These are phyloP conservation scores for Chrysina gloriosa DNA, from an alignment of 2,888 invertebrate species.

Conservation along the genomic window DNA sequence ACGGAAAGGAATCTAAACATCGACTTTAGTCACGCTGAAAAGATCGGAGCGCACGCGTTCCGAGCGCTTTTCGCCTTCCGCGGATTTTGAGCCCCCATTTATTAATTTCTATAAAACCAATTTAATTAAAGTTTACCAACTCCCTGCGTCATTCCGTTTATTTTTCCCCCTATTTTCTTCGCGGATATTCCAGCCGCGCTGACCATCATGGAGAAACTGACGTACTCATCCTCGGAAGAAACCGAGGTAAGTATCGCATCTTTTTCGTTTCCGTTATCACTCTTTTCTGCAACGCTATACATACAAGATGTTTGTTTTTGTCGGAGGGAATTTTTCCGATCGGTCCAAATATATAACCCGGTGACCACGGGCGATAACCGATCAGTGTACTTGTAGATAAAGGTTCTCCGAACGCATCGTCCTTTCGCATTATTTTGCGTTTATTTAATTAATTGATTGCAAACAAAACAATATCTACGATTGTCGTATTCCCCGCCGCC, in stretches of 20 bases:
- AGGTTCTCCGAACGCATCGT: not conserved
- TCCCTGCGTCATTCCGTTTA: no score
- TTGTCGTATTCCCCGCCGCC: not conserved
- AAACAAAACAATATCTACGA: not conserved
- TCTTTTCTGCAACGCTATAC: no score
- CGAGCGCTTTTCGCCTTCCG: no score
- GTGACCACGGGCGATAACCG: not conserved
- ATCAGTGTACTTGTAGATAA: not conserved
- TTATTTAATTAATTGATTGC: not conserved
- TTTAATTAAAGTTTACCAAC: no score
- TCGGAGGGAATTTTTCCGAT: not conserved
- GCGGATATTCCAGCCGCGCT: not conserved
- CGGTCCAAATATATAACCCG: not conserved
- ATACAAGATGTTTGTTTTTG: no score
- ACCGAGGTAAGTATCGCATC: conserved; percentile 42
- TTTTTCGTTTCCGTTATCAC: not conserved
- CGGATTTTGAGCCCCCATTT: no score
- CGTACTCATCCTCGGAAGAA: conserved; percentile 47
- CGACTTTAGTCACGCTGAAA: no score
- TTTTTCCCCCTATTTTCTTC: not conserved
- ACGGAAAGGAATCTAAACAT: no score
- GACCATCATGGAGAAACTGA: conserved; percentile 44
- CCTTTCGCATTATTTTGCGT: not conserved
- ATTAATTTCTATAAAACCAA: no score
- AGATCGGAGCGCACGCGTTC: no score